Evolutionary conservation across 2,113 vertebrate genomes (phyloP).

Genomic region (Geococcyx californianus): DNA sequence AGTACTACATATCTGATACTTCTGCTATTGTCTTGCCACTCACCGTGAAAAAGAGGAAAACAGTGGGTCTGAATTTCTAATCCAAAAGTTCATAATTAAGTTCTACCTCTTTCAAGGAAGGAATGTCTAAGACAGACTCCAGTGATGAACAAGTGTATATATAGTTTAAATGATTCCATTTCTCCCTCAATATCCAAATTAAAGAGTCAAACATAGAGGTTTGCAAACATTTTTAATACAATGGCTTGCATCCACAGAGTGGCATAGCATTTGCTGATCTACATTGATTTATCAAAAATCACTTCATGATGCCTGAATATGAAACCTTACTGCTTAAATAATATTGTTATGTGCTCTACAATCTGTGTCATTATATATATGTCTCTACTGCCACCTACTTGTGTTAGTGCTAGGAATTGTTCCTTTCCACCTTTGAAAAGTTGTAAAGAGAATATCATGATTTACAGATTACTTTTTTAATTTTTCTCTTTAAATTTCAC

Average conservation of each 20-base stretch:
- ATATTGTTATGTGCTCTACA: no score
- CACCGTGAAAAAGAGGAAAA: background rate
- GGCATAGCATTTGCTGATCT: background rate
- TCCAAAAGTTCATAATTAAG: background rate
- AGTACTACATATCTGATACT: background rate
- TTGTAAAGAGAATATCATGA: background rate
- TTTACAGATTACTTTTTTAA: background rate
- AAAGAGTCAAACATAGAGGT: background rate
- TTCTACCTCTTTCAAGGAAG: background rate
- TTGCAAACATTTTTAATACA: background rate
- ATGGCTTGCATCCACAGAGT: background rate
- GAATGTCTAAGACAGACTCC: background rate
- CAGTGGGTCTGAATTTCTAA: background rate
- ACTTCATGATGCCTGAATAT: background rate
- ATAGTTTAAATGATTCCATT: background rate
- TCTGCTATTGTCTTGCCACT: background rate
- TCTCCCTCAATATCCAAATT: background rate
- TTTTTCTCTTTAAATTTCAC: background rate
- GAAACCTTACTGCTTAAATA: background rate
- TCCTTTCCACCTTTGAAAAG: constrained; percentile 32
- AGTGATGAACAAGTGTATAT: background rate
- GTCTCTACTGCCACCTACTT: constrained; percentile 47
- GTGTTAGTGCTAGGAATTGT: background rate
- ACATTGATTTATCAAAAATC: background rate
- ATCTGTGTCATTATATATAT: background rate